Conservation (phyloP, 2,797 vertebrate species). For the Bovichtus diacanthus region DNA sequence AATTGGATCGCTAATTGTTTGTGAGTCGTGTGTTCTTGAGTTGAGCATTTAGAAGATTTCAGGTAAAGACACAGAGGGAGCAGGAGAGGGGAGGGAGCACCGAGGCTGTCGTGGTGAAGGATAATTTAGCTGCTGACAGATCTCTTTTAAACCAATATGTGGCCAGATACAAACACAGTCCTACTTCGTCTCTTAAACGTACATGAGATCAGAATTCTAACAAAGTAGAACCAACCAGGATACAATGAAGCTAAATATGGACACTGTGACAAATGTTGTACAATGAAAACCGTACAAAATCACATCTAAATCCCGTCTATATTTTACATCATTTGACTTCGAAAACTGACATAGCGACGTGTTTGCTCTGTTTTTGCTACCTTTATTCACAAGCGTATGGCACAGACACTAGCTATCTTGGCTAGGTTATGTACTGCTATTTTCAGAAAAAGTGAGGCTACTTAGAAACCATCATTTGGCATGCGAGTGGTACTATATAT, state of each 20-base stretch:
- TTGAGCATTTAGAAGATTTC: constrained; percentile 34
- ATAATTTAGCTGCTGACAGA: constrained; percentile 8
- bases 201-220: neutral
- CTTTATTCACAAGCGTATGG: neutral
- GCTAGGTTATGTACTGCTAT: no score
- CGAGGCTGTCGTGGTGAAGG: neutral
- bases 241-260: neutral
- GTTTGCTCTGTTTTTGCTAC: neutral
- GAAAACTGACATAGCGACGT: neutral
- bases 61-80: constrained; percentile 4
- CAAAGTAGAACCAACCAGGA: neutral
- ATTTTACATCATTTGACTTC: neutral
- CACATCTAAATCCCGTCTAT: neutral
- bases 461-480: no score
- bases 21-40: constrained; percentile 33
- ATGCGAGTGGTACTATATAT: no score
- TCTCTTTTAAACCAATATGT: constrained; percentile 18
- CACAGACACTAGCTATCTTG: neutral
- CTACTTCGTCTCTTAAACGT: neutral
- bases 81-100: constrained; percentile 9
- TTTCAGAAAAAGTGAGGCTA: no score
- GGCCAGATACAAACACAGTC: neutral
- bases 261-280: neutral
- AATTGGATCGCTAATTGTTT: constrained; percentile 78
- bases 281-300: neutral